A percentile compares a stretch with the other conserved stretches of the same genome.
Conservation (phyloP, 1,140 invertebrate genomes). For the Solen grandis region DNA sequence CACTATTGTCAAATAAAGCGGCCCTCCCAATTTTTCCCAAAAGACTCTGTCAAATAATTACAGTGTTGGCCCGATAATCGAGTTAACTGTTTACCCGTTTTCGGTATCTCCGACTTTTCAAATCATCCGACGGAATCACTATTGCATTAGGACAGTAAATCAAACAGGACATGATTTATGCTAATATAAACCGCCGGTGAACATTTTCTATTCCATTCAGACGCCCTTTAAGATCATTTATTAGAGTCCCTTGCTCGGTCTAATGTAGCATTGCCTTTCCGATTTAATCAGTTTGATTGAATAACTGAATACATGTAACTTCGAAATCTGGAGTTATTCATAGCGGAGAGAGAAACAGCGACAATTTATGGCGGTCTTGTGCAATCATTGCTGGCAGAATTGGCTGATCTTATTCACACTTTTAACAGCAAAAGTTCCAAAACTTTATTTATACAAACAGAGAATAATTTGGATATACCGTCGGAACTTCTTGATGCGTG, state of each 20-base stretch:
- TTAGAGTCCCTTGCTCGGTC: too few relatives aligned
- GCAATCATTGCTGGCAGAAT: too few relatives aligned
- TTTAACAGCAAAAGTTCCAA: too few relatives aligned
- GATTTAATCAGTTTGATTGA: conserved; percentile 57
- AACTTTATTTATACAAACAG: too few relatives aligned
- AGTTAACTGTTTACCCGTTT: conserved; percentile 52
- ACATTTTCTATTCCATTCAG: conserved; percentile 55
- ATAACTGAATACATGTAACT: conserved; percentile 48
- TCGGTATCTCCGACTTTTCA: neutral
- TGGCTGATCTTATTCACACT: too few relatives aligned
- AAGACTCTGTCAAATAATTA: conserved; percentile 55
- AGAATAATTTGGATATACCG: too few relatives aligned
- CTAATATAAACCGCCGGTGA: conserved; percentile 36
- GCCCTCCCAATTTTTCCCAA: conserved; percentile 47
- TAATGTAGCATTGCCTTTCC: conserved; percentile 56
- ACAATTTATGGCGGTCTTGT: too few relatives aligned
- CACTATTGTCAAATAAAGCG: conserved; percentile 54
- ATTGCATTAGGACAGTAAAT: conserved; percentile 45
- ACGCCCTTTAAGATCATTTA: too few relatives aligned
- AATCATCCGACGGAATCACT: neutral
- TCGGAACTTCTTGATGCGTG: too few relatives aligned
- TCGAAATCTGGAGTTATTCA: too few relatives aligned
- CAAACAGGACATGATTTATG: conserved; percentile 50
- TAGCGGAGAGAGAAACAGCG: too few relatives aligned
- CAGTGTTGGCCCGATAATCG: conserved; percentile 48